Evolutionary conservation across 2,797 vertebrate genomes (phyloP).

Genomic region (Pteropus rufus): DNA sequence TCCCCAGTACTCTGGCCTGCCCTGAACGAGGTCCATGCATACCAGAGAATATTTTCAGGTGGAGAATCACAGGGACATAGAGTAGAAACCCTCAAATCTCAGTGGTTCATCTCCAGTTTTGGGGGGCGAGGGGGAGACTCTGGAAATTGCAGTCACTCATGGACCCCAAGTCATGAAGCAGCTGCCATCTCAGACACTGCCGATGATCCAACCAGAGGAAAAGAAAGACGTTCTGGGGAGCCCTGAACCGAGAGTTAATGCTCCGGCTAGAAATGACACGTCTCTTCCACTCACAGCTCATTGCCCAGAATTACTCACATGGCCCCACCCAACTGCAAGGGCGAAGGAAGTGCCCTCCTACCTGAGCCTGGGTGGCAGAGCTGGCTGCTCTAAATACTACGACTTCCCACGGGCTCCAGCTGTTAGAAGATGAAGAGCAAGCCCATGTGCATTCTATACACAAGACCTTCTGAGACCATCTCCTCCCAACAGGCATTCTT

Average conservation of each 20-base stretch:
- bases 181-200: not conserved
- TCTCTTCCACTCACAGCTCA: not conserved
- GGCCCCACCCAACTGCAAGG: not conserved
- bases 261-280: not conserved
- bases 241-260: not conserved
- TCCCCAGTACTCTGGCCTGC: not conserved
- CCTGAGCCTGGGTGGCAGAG: not conserved
- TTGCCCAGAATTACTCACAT: not conserved
- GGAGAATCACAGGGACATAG: not conserved
- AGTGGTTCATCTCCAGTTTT: not conserved
- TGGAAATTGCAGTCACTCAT: not conserved
- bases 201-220: not conserved
- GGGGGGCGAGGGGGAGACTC: not conserved
- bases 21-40: not conserved
- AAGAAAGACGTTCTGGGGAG: not conserved
- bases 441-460: rapidly evolving
- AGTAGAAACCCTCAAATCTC: not conserved
- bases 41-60: not conserved
- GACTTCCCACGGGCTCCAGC: not conserved
- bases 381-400: too few relatives aligned
- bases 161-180: not conserved
- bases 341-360: not conserved
- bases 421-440: too few relatives aligned
- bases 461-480: not conserved
- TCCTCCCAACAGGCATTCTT: not conserved